Evolutionary conservation across 2,113 vertebrate species (phyloP), one percentile per base, ranked within the genome.

Genomic region (Pheucticus melanocephalus): DNA sequence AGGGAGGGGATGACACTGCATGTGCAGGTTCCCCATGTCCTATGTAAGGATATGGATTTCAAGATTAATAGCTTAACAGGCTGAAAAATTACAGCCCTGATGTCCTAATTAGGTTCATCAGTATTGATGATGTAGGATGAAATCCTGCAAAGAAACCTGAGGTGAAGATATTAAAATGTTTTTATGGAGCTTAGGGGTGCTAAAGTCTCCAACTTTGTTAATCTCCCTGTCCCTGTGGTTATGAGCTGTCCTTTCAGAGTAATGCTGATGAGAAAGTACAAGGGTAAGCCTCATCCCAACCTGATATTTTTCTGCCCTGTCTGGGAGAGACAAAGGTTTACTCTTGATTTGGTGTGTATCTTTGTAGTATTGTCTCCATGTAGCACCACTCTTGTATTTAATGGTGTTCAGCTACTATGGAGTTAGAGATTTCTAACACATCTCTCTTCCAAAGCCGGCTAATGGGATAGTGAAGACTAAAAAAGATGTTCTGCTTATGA

Each of bases 381-480:
- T 72, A 68, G 30, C 24, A 44, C 33, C 5, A 57, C 14, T 47
- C 4, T 25, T 37, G 17, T 2, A 11, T 54, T 65, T 59, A 33
- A 39, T 22, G 77, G 18, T 39, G 11, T 3, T 86, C 37, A 90
- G 35, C 23, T 48, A 19, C 3, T 27, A 4, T 42, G 17, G 28
- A 65, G 19, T 17, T 40, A 50, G 23, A 75, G 8, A 50, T 86
- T 71, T 81, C 40, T 86, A 85, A 76, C n/a, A 12, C 0, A 4
- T 91, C 6, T 91, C 17, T 90, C 80, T 92, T 66, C 86, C 75
- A 94, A 92, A 98, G 97, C 90, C 94, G 15, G 76, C 50, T 56
- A 83, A 20, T 22, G 39, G 80, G 12, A 82, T 47, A 71, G 56
- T 61, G 40, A 99, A 98, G 82, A 96, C 97, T 89, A 98, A 98